These are phyloP conservation scores for Phaonia tiefii DNA, from an alignment of 2,888 invertebrate genomes.

Conservation along the genomic window DNA sequence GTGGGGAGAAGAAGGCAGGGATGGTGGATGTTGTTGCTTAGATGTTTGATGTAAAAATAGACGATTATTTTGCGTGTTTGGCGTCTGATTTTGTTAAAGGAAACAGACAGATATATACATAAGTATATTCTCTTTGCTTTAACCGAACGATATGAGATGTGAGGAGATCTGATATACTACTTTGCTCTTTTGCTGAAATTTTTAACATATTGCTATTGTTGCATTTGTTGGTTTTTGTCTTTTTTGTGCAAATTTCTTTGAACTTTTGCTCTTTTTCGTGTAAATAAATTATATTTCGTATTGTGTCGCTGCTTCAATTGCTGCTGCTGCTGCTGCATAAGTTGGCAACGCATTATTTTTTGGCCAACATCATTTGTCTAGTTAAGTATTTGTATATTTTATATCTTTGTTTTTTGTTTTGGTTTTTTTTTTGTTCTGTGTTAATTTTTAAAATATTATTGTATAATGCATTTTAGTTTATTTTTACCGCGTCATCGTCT, in stretches of 20 bases:
- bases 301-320: background rate
- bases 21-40: background rate
- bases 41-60: slow-evolving; percentile 28
- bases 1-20: background rate
- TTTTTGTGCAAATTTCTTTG: slow-evolving; percentile 35
- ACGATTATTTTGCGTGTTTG: slow-evolving; percentile 27
- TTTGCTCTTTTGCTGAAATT: background rate
- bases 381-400: background rate
- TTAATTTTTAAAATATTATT: slow-evolving; percentile 10
- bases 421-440: background rate
- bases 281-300: slow-evolving; percentile 5
- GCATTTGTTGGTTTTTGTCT: slow-evolving; percentile 7
- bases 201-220: background rate
- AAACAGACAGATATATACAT: background rate
- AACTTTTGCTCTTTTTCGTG: slow-evolving; percentile 33
- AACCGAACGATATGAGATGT: too few species aligned
- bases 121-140: too few species aligned
- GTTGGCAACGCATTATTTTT: background rate
- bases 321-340: background rate
- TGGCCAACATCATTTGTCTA: background rate
- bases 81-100: background rate
- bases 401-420: slow-evolving; percentile 4
- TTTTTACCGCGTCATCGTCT: background rate
- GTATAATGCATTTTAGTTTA: background rate
- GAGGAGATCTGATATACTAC: background rate